Evolutionary conservation across 2,797 vertebrate genomes (phyloP), one percentile per base, ranked within the genome.

Genomic region (Propithecus deckenii): DNA sequence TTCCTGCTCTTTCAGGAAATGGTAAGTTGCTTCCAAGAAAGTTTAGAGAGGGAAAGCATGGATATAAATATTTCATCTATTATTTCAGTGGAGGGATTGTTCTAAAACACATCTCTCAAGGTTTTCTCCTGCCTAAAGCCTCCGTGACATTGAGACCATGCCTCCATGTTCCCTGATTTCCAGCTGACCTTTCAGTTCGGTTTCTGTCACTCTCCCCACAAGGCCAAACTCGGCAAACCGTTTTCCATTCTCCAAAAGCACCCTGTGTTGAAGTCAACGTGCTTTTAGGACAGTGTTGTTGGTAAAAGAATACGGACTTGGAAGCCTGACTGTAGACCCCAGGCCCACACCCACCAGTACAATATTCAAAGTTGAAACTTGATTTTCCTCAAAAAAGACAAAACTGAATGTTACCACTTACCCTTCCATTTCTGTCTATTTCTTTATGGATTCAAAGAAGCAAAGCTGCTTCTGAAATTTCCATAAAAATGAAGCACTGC

Each of bases 21-120:
- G 43, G 4, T 46, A 50, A 50, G 28, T 71, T 38, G 55, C 5
- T 18, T n/a, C 59, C 4, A 50, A 78, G 7, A 78, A 69, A 88
- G 30, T 72, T 86, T 32, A 92, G 76, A 78, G 78, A 83, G 76
- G 59, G 48, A 92, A 78, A 63, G 17, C 18, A 4, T 10, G 9
- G 8, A 17, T 35, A 28, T 81, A 88, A 75, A 63, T 43, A 55
- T 69, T 72, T 80, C 65, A 35, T 72, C 48, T 38, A 20, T 25
- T 32, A 59, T 43, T 48, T 93, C 52, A 14, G 35, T 1, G 63
- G 5, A 72, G 35, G 41, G 23, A 52, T 14, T 55, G 12, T 57
- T 87, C 65, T 48, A 28, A 91, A 28, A 30, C 89, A 92, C 20
- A 65, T 67, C 48, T 86, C 28, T 61, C 30, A 41, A 23, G 3